phyloP scores from a whole-genome alignment of 1,140 invertebrate species.

The fruit fly (Drosophila melanogaster) region DNA sequence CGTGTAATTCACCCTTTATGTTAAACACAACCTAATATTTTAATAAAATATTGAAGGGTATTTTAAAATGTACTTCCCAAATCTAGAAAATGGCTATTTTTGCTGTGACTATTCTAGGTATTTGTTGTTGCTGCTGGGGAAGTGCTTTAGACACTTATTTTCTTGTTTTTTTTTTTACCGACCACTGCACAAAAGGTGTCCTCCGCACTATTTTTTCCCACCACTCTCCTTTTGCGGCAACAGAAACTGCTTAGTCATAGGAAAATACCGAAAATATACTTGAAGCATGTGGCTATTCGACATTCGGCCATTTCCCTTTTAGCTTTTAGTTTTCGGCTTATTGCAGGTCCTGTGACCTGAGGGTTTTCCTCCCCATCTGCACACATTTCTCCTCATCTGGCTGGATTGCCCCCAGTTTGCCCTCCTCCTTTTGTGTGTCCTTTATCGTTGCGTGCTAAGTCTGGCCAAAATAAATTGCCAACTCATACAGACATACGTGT shows the following conservation, averaged over 20 bases:
- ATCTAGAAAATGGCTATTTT: constrained; percentile 10
- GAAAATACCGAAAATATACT: constrained; percentile 67
- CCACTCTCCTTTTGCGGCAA: not conserved
- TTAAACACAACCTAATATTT: not conserved
- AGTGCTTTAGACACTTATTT: constrained; percentile 59
- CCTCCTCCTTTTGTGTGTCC: constrained; percentile 26
- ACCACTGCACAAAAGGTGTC: constrained; percentile 66
- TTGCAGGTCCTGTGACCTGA: constrained; percentile 47
- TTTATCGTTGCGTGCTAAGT: constrained; percentile 69
- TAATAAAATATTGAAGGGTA: not conserved
- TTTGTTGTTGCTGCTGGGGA: constrained; percentile 22
- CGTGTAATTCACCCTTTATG: no score
- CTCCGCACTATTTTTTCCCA: not conserved
- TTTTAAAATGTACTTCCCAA: not conserved
- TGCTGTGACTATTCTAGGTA: constrained; percentile 15
- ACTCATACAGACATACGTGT: constrained; percentile 55
- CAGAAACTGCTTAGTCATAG: constrained; percentile 73
- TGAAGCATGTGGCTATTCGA: constrained; percentile 49
- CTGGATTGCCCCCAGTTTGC: constrained; percentile 9
- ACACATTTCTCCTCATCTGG: constrained; percentile 10
- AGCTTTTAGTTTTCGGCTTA: constrained; percentile 62
- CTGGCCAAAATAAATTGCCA: constrained; percentile 72
- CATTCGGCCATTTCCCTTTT: constrained; percentile 46
- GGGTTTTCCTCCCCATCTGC: constrained; percentile 2
- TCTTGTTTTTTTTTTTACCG: constrained; percentile 35